phyloP scores from a whole-genome alignment of 2,888 invertebrate species.

The Chloroclysta siterata region DNA sequence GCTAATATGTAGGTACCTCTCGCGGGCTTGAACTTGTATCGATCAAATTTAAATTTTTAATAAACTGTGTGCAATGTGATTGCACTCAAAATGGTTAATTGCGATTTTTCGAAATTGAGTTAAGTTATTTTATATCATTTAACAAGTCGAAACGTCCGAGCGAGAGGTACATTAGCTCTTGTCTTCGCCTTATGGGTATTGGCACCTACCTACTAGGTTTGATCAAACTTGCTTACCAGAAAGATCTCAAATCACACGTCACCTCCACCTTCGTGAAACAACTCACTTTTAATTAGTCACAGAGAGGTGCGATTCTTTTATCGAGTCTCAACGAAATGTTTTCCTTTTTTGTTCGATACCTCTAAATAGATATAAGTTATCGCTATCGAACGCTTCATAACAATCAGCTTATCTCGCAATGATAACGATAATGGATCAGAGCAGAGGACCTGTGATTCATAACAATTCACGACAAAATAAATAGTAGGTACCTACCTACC shows the following conservation, averaged over 20 bases:
- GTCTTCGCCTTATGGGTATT: no score
- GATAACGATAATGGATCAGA: conserved; percentile 34
- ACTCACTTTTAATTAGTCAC: conserved; percentile 7
- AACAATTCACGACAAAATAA: no score
- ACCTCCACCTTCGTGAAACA: not conserved
- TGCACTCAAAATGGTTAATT: no score
- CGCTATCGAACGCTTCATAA: conserved; percentile 38
- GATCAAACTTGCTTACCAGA: conserved; percentile 22
- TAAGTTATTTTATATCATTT: no score
- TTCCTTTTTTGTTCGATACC: conserved; percentile 25
- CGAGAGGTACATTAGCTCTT: no score
- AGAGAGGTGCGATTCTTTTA: conserved; percentile 17
- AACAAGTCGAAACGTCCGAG: no score
- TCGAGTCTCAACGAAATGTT: conserved; percentile 25
- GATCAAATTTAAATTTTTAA: no score
- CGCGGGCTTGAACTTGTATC: no score
- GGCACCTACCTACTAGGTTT: not conserved
- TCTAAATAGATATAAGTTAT: conserved; percentile 28
- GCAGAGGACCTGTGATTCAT: conserved; percentile 5
- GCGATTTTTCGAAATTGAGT: no score
- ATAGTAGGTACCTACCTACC: no score
- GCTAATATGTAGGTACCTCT: no score
- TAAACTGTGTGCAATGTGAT: no score
- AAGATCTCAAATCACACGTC: conserved; percentile 1
- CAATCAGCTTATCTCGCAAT: conserved; percentile 36